These are phyloP conservation scores for Trichopria drosophilae DNA, from an alignment of 2,888 invertebrate genomes.

Conservation along the genomic window DNA sequence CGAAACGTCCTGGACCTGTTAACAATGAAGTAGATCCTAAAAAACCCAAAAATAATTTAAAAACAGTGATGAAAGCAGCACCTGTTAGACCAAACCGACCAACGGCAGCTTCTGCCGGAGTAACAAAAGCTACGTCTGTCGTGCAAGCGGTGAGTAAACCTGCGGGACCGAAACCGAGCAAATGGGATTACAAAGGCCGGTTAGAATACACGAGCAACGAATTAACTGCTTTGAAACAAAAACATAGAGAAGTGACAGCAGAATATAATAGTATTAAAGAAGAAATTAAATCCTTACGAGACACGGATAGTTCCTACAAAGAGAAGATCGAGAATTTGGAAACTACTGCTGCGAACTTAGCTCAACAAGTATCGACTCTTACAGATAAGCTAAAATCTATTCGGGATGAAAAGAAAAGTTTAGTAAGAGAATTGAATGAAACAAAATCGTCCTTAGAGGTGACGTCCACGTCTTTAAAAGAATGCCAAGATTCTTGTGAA, in stretches of 20 bases:
- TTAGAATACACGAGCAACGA: slow-evolving; percentile 58
- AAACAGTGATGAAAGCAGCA: slow-evolving; percentile 31
- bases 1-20: slow-evolving; percentile 45
- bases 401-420: slow-evolving; percentile 54
- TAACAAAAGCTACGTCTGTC: no score
- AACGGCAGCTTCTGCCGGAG: slow-evolving; percentile 8
- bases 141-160: slow-evolving; percentile 6
- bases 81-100: slow-evolving; percentile 40
- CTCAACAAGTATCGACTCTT: slow-evolving; percentile 64
- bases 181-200: slow-evolving; percentile 53
- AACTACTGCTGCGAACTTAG: slow-evolving; percentile 57
- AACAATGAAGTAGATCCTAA: slow-evolving; percentile 40
- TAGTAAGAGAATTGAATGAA: slow-evolving; percentile 49
- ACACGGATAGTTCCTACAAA: slow-evolving; percentile 36
- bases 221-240: slow-evolving; percentile 68
- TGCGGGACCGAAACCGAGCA: slow-evolving; percentile 42
- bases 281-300: slow-evolving; percentile 36
- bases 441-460: slow-evolving; percentile 59
- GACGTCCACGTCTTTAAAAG: slow-evolving; percentile 42
- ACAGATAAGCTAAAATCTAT: slow-evolving; percentile 62
- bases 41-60: slow-evolving; percentile 40
- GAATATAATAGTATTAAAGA: slow-evolving; percentile 38
- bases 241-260: slow-evolving; percentile 64
- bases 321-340: slow-evolving; percentile 42
- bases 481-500: slow-evolving; percentile 61